Evolutionary conservation across 2,888 invertebrate genomes (phyloP).

Genomic region (Beris chalybata): DNA sequence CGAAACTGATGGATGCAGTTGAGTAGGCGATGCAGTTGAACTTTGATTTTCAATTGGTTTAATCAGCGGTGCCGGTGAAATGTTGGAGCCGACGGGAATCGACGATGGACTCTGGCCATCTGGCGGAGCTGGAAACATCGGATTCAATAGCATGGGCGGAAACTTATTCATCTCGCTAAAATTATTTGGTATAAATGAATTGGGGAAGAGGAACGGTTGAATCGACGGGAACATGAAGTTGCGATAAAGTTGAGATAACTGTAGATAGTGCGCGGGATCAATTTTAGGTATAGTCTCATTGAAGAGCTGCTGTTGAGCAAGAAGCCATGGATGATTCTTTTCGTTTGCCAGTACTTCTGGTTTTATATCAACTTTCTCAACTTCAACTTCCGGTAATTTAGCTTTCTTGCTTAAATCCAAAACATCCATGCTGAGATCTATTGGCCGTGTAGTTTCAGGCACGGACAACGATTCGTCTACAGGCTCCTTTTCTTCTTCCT

Average conservation of each 20-base stretch:
- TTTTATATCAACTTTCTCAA: slow-evolving; percentile 38
- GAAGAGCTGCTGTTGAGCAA: slow-evolving; percentile 69
- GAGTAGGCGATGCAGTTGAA: slow-evolving; percentile 26
- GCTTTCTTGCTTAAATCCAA: slow-evolving; percentile 82
- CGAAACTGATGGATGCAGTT: slow-evolving; percentile 23
- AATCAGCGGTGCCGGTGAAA: background rate
- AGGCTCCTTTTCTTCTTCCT: slow-evolving; percentile 44
- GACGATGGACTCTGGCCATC: slow-evolving; percentile 26
- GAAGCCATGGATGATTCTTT: slow-evolving; percentile 62
- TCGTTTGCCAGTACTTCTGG: slow-evolving; percentile 56
- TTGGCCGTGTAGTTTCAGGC: slow-evolving; percentile 61
- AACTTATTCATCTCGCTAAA: slow-evolving; percentile 65
- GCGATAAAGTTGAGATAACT: slow-evolving; percentile 64
- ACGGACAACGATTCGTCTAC: slow-evolving; percentile 43
- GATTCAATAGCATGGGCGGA: slow-evolving; percentile 59
- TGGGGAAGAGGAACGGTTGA: slow-evolving; percentile 67
- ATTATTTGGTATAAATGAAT: slow-evolving; percentile 58
- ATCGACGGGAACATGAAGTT: slow-evolving; percentile 63
- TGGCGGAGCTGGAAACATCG: slow-evolving; percentile 42
- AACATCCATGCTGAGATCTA: slow-evolving; percentile 78
- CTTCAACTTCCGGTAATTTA: slow-evolving; percentile 42
- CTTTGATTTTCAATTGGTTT: slow-evolving; percentile 27
- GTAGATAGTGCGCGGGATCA: slow-evolving; percentile 62
- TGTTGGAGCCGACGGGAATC: background rate
- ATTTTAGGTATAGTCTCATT: slow-evolving; percentile 65